A percentile compares a stretch with the other conserved stretches of the same genome.
Conservation (phyloP, 2,888 invertebrate species). For the Harpalus rubripes region DNA sequence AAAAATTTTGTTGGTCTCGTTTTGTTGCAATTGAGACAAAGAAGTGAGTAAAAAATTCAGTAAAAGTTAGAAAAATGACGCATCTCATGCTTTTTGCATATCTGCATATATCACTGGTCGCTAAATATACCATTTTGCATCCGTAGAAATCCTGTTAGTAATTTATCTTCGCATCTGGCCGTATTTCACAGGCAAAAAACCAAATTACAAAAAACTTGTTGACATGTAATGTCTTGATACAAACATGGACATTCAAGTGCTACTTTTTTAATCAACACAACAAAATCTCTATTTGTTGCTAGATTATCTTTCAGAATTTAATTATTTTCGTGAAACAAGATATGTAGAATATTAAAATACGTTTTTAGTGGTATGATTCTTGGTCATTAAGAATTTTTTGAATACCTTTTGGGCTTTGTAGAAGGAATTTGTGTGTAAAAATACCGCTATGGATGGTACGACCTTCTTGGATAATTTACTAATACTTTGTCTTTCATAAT, state of each 20-base stretch:
- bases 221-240: slow-evolving; percentile 60
- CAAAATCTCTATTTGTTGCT: slow-evolving; percentile 49
- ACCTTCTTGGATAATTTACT: slow-evolving; percentile 52
- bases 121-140: slow-evolving; percentile 56
- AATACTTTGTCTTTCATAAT: slow-evolving; percentile 50
- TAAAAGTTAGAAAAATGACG: slow-evolving; percentile 31
- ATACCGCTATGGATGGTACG: slow-evolving; percentile 50
- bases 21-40: slow-evolving; percentile 1
- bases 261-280: slow-evolving; percentile 53
- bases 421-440: slow-evolving; percentile 32
- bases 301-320: slow-evolving; percentile 43
- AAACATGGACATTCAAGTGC: slow-evolving; percentile 55
- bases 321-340: slow-evolving; percentile 52
- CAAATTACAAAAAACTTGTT: slow-evolving; percentile 58
- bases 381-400: slow-evolving; percentile 46
- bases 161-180: slow-evolving; percentile 54
- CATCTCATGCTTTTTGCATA: slow-evolving; percentile 36
- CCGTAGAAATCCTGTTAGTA: slow-evolving; percentile 47
- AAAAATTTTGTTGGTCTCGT: no score
- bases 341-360: slow-evolving; percentile 52
- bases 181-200: slow-evolving; percentile 43
- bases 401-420: slow-evolving; percentile 28
- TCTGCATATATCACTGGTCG: slow-evolving; percentile 47
- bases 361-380: slow-evolving; percentile 42
- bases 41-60: background rate